Base-by-base conservation (phyloP, 2,113 vertebrate genomes). In the Cyanoderma ruficeps region DNA sequence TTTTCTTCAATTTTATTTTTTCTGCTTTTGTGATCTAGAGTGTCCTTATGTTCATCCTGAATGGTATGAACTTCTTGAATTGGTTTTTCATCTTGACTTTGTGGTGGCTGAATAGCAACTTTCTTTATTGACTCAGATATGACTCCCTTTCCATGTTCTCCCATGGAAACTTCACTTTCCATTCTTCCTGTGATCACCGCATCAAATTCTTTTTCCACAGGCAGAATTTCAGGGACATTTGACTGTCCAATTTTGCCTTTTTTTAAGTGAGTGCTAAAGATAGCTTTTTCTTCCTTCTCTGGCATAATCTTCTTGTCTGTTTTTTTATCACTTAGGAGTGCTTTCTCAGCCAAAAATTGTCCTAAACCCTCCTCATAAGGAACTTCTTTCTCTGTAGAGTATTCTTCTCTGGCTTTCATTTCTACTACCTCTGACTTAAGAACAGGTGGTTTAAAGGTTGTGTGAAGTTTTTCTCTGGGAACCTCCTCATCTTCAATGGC, bases 281-380 rank as follows among this genome's bases (percentile, higher is more conserved):
- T 1, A 82, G 21, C 20, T 82, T 91, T 93, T 41, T 93, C 65
- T 79, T 84, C n/a, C 35, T 94, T 83, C 41, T 76, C 84, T 50
- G 84, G 70, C 33, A 35, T n/a, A 49, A 82, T 31, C 15, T 67
- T 89, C 77, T 91, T 76, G 17, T 25, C 50, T 72, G 49, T 0
- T 89, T 90, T 91, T 86, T 93, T 76, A 79, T 65, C 67, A 61
- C 21, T 31, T 61, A 65, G 13, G 37, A 47, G n/a, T 56, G 41
- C 25, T 63, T 93, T 77, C 49, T 85, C 74, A 85, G 53, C 46
- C 70, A 93, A 41, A 41, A 64, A 81, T 49, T 96, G 90, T 41
- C 78, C 97, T 83, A 98, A 97, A 44, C 23, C 70, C 9, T 98
- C 96, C n/a, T 81, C 69, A 78, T 21, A 39, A 33, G 16, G 7